phyloP scores from a whole-genome alignment of 2,888 invertebrate genomes.

The Leptinotarsa tumamoca region DNA sequence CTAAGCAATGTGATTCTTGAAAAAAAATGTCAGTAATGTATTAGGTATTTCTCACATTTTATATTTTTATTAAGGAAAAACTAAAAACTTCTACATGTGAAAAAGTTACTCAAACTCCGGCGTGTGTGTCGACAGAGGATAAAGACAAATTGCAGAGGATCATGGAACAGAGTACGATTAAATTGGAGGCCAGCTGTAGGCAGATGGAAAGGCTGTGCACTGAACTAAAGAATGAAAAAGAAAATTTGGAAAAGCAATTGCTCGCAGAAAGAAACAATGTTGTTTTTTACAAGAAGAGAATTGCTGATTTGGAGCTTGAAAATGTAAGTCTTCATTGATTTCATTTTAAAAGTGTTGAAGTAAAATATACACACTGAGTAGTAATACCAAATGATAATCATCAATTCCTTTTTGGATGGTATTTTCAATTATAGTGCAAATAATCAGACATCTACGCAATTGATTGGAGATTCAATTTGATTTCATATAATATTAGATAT shows the following conservation, averaged over 20 bases:
- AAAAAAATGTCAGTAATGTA: no score
- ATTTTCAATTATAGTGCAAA: no score
- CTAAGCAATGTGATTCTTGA: no score
- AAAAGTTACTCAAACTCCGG: slow-evolving; percentile 56
- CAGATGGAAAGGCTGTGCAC: slow-evolving; percentile 62
- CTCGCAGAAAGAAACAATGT: slow-evolving; percentile 56
- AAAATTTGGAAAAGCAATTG: slow-evolving; percentile 58
- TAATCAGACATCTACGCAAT: no score
- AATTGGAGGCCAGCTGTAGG: slow-evolving; percentile 61
- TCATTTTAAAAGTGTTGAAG: not conserved
- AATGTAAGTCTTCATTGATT: slow-evolving; percentile 49
- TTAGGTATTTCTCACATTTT: not conserved
- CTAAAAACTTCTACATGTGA: slow-evolving; percentile 34
- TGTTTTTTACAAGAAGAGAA: slow-evolving; percentile 54
- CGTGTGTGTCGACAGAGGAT: slow-evolving; percentile 51
- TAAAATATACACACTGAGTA: no score
- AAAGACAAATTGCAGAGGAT: slow-evolving; percentile 59
- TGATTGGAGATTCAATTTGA: no score
- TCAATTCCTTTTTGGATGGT: no score
- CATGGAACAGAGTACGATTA: slow-evolving; percentile 61
- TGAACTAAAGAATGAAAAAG: slow-evolving; percentile 61
- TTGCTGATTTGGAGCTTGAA: slow-evolving; percentile 58
- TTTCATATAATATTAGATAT: no score
- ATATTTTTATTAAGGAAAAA: slow-evolving; percentile 42
- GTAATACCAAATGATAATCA: no score